Conservation (phyloP, 2,113 vertebrate species). For the Delphinapterus leucas region DNA sequence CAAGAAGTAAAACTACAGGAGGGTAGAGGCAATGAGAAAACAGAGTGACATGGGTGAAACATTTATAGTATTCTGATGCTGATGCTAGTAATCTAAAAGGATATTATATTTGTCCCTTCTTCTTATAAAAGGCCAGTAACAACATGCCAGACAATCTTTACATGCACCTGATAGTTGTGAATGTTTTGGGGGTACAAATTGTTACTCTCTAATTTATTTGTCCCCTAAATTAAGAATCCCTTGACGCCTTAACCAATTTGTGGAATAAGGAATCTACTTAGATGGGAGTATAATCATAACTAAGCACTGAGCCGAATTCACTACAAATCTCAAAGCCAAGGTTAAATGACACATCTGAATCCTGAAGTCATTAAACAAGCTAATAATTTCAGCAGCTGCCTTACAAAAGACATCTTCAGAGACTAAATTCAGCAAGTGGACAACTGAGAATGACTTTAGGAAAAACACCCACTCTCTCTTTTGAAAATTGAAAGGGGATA, state of each 20-base stretch:
- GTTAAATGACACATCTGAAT: constrained; percentile 4
- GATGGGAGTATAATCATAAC: background rate
- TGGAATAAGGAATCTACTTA: background rate
- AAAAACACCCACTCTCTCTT: background rate
- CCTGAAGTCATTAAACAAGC: constrained; percentile 8
- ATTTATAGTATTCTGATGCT: background rate
- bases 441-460: background rate
- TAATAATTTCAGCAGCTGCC: constrained; percentile 9
- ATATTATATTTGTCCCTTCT: background rate
- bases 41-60: background rate
- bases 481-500: background rate
- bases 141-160: background rate
- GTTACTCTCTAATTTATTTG: background rate
- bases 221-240: background rate
- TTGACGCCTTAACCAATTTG: background rate
- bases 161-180: background rate
- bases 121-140: background rate
- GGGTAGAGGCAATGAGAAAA: background rate
- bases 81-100: background rate
- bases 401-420: constrained; percentile 7
- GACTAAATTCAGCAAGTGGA: background rate
- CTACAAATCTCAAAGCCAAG: background rate
- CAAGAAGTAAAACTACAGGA: background rate
- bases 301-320: background rate
- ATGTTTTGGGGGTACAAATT: background rate